Evolutionary conservation across 2,888 invertebrate species (phyloP).

Genomic region (Drosophila paramelanica): DNA sequence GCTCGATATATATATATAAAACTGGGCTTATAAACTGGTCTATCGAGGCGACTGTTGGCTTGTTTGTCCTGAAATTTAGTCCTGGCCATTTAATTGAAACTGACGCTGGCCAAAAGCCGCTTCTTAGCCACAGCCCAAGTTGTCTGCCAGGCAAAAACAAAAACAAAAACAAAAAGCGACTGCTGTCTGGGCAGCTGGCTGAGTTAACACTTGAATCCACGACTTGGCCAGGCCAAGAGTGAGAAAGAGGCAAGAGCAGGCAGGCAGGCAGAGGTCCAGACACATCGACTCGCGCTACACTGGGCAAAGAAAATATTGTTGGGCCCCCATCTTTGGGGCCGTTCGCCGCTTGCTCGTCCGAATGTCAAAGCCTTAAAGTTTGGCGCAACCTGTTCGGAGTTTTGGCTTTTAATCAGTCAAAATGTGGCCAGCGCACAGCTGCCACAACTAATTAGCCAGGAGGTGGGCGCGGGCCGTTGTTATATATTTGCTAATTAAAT

Average conservation of each 20-base stretch:
- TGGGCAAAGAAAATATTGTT: constrained; percentile 76
- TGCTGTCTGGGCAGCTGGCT: constrained; percentile 31
- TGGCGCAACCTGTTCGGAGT: constrained; percentile 22
- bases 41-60: too few species aligned
- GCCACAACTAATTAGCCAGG: constrained; percentile 52
- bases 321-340: constrained; percentile 4
- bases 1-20: too few species aligned
- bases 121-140: neutral
- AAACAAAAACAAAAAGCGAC: constrained; percentile 24
- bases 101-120: too few species aligned
- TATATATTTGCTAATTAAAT: constrained; percentile 61
- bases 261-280: constrained; percentile 40
- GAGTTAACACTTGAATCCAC: constrained; percentile 67
- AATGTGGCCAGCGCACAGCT: constrained; percentile 40
- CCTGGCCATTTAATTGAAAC: too few species aligned
- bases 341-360: too few species aligned
- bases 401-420: constrained; percentile 62
- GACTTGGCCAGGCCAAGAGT: constrained; percentile 2
- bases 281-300: constrained; percentile 66
- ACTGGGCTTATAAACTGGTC: too few species aligned
- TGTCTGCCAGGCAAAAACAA: constrained; percentile 11
- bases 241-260: too few species aligned
- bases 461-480: constrained; percentile 4
- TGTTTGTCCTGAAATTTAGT: too few species aligned
- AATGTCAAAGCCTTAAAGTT: constrained; percentile 50